Base-by-base conservation (phyloP, 2,888 invertebrate genomes). In the Crocallis elinguaria region DNA sequence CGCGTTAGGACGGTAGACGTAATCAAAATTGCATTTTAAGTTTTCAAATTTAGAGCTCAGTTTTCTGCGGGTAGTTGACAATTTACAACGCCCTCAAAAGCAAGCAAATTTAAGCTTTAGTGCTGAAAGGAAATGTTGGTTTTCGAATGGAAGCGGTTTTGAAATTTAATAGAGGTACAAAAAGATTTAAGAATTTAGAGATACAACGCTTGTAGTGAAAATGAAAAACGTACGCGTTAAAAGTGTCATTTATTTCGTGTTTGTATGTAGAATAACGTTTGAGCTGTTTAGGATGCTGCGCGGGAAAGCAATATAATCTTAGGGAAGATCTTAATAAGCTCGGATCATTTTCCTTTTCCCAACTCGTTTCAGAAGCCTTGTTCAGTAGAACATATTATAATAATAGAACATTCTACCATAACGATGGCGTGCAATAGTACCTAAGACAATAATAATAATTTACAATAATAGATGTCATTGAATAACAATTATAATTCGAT, bases 161-260 rank as follows among this genome's bases (percentile, higher is more conserved):
- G 3, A 32, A 13, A 45, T 36, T 36, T 14, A 35, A 43, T 30
- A 41, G 17, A 12, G 12, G 19, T 17, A 44, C 27, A 30, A 38
- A 16, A 38, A 39, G 48, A 48, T 48, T 33, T 8, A 9, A 23
- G 27, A 39, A 23, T 32, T 38, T 48, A 33, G 39, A 48, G 39
- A 48, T 48, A 48, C 21, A 39, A 33, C 29, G 39, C 16, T 39
- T 33, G 32, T 21, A 33, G 32, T 23, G 23, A 32, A 39, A 38
- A 46, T 46, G 46, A 46, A 32, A 46, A 38, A 39, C 39, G 38
- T 39, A 38, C 38, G 32, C 46, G 46, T 38, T 46, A 46, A 37
- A 46, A 32, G 46, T 38, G 37, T 32, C 46, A 38, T 38, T 46
- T 46, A 38, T 46, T 32, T 29, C 27, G 8, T 19, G 30, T 21